Evolutionary conservation across 2,113 vertebrate genomes (phyloP), one percentile per base, ranked within the genome.

Genomic region (Pangasianodon gigas): DNA sequence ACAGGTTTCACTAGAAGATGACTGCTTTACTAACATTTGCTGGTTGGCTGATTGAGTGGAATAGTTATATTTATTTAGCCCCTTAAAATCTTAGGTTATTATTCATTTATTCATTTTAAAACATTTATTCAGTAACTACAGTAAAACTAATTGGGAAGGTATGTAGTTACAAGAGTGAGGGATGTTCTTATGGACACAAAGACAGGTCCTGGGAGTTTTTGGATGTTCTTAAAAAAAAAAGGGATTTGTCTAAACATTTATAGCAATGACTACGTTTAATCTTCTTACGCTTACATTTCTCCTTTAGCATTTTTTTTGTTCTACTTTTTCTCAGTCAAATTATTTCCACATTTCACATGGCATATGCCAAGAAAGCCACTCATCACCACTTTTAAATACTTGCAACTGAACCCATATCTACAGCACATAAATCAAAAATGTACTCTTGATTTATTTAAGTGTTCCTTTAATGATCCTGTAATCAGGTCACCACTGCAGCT

Each of bases 401-500:
- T 44, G 37, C 71, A 75, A 10, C 46, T 77, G 75, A 80, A 29
- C 24, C 24, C 46, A 29, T 29, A 77, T 46, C 19, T 75, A 51
- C 24, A 79, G 75, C 41, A 79, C 46, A 51, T 46, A 75, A 75
- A 75, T 48, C 1, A 71, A 74, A 74, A 74, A 4, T 32, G 13
- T 69, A 65, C n/a, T 69, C 11, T 69, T 69, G 37, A 7, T 41
- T 44, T 44, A 75, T 75, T 44, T 75, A 75, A 44, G 37, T 75
- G 71, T 44, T 44, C 37, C 37, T 44, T 44, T 75, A 71, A 21
- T 44, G 2, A 21, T 21, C 7, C 0, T 77, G 41, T 24, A 46
- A 46, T 77, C 74, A 77, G 41, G 74, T 77, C 74, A 77, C 41
- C 79, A 32, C 29, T 51, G 75, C 75, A 79, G 75, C 46, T 51